These are phyloP conservation scores for Clarias magur DNA, from an alignment of 2,113 vertebrate species.

Conservation along the genomic window DNA sequence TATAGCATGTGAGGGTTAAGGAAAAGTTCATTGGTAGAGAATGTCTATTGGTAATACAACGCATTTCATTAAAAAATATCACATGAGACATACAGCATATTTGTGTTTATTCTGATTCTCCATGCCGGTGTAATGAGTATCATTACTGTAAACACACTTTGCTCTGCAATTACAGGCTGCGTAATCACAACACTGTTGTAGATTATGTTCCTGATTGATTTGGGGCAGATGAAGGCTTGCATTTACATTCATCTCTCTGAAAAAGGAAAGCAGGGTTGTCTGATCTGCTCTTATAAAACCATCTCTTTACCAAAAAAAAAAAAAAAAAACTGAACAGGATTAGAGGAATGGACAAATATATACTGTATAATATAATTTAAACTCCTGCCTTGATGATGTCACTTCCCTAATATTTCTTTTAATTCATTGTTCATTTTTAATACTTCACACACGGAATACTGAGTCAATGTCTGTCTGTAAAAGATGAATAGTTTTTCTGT, in stretches of 20 bases:
- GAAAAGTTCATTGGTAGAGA: background rate
- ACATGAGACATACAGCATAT: background rate
- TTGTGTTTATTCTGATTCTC: slow-evolving; percentile 23
- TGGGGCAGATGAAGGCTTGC: background rate
- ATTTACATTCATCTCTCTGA: background rate
- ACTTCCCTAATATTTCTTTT: background rate
- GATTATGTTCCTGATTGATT: slow-evolving; percentile 10
- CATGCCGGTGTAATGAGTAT: slow-evolving; percentile 22
- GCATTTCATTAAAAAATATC: slow-evolving; percentile 9
- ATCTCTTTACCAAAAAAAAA: background rate
- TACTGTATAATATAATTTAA: background rate
- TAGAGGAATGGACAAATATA: background rate
- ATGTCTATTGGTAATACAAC: background rate
- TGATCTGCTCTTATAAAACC: background rate
- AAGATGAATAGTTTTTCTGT: slow-evolving; percentile 4
- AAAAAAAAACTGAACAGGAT: background rate
- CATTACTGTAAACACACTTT: slow-evolving; percentile 26
- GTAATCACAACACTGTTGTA: slow-evolving; percentile 25
- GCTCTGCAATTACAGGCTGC: slow-evolving; percentile 16
- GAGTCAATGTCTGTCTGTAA: background rate
- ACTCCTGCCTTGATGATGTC: slow-evolving; percentile 14
- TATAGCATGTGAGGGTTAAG: background rate
- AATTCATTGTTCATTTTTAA: slow-evolving; percentile 14
- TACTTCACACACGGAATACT: background rate
- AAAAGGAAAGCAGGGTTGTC: background rate